phyloP scores from a whole-genome alignment of 2,888 invertebrate genomes.

The Spilosoma lubricipeda region DNA sequence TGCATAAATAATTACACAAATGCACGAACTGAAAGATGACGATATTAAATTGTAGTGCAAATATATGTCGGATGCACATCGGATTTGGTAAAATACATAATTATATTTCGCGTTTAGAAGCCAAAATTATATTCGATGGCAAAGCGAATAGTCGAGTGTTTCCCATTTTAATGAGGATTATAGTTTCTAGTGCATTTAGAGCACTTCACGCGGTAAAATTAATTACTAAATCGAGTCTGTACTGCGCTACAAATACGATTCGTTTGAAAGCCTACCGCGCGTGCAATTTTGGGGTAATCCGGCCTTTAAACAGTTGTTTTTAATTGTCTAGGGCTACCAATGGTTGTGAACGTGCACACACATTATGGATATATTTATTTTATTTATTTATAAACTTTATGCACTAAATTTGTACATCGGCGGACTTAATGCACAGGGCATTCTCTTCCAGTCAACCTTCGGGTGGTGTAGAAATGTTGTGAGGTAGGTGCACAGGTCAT shows the following conservation, averaged over 20 bases:
- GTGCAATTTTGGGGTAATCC: slow-evolving; percentile 64
- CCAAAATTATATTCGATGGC: slow-evolving; percentile 82
- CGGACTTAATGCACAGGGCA: no score
- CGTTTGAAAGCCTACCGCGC: slow-evolving; percentile 66
- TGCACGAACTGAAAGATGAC: slow-evolving; percentile 45
- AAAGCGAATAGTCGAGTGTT: slow-evolving; percentile 81
- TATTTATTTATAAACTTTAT: no score
- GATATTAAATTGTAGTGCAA: slow-evolving; percentile 45
- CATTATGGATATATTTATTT: background rate
- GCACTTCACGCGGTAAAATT: slow-evolving; percentile 83
- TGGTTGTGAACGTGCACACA: background rate
- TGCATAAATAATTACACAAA: slow-evolving; percentile 51
- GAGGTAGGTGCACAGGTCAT: no score
- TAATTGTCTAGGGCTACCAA: slow-evolving; percentile 28
- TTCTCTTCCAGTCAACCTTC: no score
- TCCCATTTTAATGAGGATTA: slow-evolving; percentile 85
- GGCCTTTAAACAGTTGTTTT: slow-evolving; percentile 44
- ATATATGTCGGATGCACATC: slow-evolving; percentile 47
- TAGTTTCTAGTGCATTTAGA: slow-evolving; percentile 84
- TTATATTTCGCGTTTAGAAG: slow-evolving; percentile 79
- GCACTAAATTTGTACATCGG: no score
- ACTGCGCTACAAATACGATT: slow-evolving; percentile 73
- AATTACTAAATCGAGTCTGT: slow-evolving; percentile 84
- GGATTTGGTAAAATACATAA: slow-evolving; percentile 74
- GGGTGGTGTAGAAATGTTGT: no score